Conservation (phyloP, 1,140 invertebrate genomes). For the Wiebesia pumilae region DNA sequence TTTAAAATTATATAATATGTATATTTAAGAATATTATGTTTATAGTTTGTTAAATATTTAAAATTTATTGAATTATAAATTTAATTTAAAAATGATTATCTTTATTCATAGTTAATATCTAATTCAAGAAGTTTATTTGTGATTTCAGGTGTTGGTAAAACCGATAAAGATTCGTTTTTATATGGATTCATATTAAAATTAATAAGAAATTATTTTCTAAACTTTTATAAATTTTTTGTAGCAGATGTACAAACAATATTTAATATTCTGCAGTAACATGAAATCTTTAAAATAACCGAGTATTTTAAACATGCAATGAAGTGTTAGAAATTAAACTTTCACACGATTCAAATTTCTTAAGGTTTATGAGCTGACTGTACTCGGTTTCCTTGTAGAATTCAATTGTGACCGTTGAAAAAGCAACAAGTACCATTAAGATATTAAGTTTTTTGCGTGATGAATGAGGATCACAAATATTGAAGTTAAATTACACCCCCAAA, state of each 20-base stretch:
- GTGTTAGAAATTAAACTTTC: too few species aligned
- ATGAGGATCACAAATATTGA: too few species aligned
- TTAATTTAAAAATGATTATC: not conserved
- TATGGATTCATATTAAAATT: not conserved
- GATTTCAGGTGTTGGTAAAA: not conserved
- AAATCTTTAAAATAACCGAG: too few species aligned
- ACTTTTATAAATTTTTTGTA: not conserved
- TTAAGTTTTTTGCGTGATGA: too few species aligned
- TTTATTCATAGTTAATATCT: not conserved
- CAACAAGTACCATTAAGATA: too few species aligned
- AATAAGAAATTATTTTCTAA: not conserved
- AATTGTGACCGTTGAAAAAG: too few species aligned
- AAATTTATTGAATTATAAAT: not conserved
- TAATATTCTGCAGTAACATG: too few species aligned
- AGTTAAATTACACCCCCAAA: too few species aligned
- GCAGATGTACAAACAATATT: not conserved
- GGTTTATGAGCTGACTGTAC: too few species aligned
- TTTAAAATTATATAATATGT: not conserved
- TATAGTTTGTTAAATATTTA: conserved; percentile 3
- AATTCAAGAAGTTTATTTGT: not conserved
- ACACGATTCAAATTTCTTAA: too few species aligned
- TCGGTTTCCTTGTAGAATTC: too few species aligned
- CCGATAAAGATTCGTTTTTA: not conserved
- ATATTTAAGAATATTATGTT: not conserved
- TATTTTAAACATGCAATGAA: too few species aligned